phyloP scores from a whole-genome alignment of 1,140 invertebrate species.

The Drosophila ercepeae region DNA sequence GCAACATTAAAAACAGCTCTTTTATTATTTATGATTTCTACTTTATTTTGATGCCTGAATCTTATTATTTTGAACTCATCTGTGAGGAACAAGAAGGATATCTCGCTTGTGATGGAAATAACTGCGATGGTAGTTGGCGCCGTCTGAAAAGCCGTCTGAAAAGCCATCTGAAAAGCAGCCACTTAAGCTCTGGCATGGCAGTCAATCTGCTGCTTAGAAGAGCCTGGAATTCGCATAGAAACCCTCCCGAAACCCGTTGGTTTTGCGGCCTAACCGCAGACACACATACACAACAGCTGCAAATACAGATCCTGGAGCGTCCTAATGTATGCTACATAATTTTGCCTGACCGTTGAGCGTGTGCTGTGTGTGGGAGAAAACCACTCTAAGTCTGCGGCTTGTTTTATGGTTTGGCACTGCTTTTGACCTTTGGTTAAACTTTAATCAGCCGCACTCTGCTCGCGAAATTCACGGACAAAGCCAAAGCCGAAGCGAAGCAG shows the following conservation, averaged over 20 bases:
- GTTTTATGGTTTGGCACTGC: conserved; percentile 80
- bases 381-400: conserved; percentile 72
- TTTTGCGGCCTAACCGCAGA: conserved; percentile 39
- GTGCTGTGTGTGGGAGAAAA: conserved; percentile 16
- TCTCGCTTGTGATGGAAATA: conserved; percentile 33
- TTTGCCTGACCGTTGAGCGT: conserved; percentile 56
- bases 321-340: conserved; percentile 79
- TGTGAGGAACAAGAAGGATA: conserved; percentile 24
- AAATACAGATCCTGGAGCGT: conserved; percentile 8
- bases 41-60: background rate
- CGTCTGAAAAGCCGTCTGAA: conserved; percentile 45
- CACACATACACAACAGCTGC: conserved; percentile 9
- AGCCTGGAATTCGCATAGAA: conserved; percentile 35
- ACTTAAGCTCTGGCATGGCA: conserved; percentile 79
- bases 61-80: background rate
- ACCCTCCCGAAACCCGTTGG: conserved; percentile 32
- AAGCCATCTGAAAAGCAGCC: conserved; percentile 52
- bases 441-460: conserved; percentile 62
- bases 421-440: conserved; percentile 79
- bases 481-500: conserved; percentile 6
- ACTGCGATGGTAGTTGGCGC: conserved; percentile 53
- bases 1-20: no score
- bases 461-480: conserved; percentile 36
- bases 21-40: background rate
- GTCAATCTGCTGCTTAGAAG: conserved; percentile 75